Percentiles rank a stretch among this genome's conserved stretches.
These are phyloP conservation scores for Loris lydekkerianus DNA, from an alignment of 2,797 vertebrate genomes.

Conservation along the genomic window DNA sequence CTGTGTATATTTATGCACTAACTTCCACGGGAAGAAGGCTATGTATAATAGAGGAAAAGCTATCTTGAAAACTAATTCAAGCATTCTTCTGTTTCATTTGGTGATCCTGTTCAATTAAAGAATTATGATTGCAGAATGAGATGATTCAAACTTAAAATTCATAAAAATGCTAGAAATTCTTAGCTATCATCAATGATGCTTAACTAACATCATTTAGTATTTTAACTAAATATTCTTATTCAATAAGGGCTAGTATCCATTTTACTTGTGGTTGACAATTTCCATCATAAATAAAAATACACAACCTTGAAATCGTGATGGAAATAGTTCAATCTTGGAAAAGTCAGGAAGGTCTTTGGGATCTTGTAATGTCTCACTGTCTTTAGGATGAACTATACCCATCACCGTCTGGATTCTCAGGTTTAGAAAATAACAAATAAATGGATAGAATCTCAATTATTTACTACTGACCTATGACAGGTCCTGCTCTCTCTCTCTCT, in stretches of 20 bases:
- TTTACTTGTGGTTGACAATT: constrained; percentile 24
- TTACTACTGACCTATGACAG: neutral
- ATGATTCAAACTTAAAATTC: neutral
- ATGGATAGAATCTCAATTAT: neutral
- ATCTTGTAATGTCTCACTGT: neutral
- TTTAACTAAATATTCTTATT: constrained; percentile 15
- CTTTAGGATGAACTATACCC: neutral
- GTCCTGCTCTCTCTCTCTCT: neutral
- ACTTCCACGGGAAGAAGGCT: neutral
- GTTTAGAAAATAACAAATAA: constrained; percentile 6
- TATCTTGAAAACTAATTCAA: neutral
- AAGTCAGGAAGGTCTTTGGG: neutral
- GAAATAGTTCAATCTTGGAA: constrained; percentile 9
- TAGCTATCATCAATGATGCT: neutral
- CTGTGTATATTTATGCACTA: neutral
- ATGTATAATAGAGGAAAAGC: constrained; percentile 14
- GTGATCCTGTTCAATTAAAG: constrained; percentile 25
- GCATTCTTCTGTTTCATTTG: constrained; percentile 30
- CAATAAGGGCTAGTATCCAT: neutral
- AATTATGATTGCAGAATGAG: neutral
- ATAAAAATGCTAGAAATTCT: constrained; percentile 32
- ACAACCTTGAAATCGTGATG: neutral
- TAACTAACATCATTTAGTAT: neutral
- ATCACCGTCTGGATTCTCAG: neutral
- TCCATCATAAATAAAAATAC: constrained; percentile 47